Evolutionary conservation across 2,888 invertebrate species (phyloP).

Genomic region (Callyntrura guangdongensis): DNA sequence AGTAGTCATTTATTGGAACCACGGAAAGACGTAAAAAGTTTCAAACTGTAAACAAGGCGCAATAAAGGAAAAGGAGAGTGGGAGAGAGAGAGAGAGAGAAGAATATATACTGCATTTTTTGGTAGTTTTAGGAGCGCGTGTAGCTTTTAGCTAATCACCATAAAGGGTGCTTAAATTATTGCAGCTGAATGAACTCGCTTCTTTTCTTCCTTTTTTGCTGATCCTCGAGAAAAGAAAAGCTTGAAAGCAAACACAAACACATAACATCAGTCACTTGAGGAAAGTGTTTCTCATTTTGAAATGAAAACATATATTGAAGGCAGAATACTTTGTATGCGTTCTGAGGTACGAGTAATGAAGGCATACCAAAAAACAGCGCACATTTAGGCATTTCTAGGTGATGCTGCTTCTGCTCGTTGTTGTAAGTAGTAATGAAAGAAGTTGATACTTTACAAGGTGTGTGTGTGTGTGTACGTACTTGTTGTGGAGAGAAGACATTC

Average conservation of each 20-base stretch:
- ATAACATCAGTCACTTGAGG: slow-evolving; percentile 74
- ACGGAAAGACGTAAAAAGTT: slow-evolving; percentile 72
- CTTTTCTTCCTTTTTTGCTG: slow-evolving; percentile 60
- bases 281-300: slow-evolving; percentile 74
- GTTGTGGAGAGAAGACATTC: slow-evolving; percentile 59
- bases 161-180: slow-evolving; percentile 81
- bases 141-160: slow-evolving; percentile 78
- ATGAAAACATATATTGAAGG: slow-evolving; percentile 56
- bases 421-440: slow-evolving; percentile 52
- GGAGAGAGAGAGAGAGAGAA: slow-evolving; percentile 1
- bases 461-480: slow-evolving; percentile 4
- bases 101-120: slow-evolving; percentile 35
- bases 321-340: slow-evolving; percentile 21
- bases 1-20: slow-evolving; percentile 68
- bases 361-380: neutral
- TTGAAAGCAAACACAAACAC: slow-evolving; percentile 38
- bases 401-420: neutral
- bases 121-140: slow-evolving; percentile 66
- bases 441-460: slow-evolving; percentile 69
- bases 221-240: slow-evolving; percentile 35
- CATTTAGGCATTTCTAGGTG: neutral
- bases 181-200: slow-evolving; percentile 77
- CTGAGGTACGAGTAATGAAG: slow-evolving; percentile 16
- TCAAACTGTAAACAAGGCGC: slow-evolving; percentile 69
- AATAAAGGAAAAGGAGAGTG: neutral